Evolutionary conservation across 2,113 vertebrate genomes (phyloP), one percentile per base, ranked within the genome.

Genomic region (Orcinus orca): DNA sequence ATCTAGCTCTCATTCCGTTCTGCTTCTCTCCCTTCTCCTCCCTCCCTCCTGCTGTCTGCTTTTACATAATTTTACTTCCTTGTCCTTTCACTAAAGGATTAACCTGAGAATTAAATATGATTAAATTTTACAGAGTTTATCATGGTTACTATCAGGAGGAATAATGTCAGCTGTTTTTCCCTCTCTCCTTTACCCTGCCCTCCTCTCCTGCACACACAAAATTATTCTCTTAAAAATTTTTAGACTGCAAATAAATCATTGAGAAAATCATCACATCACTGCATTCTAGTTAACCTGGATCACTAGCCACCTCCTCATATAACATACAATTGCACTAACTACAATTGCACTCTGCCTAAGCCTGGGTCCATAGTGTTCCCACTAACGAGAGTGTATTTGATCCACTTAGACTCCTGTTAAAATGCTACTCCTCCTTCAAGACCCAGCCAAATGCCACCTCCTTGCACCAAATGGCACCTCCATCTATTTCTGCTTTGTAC

Each of bases 31-130:
- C 13, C 11, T 90, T 23, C 20, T 77, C 58, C 31, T 82, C 29
- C 38, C 29, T 80, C 31, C 21, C 4, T 65, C 26, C 36, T 63
- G 15, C 1, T 80, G 23, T 62, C 33, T 80, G 53, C n/a, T 58
- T 80, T 80, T 58, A 58, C 13, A 18, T 47, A n/a, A 31, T 76
- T 77, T 85, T 83, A 31, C 4, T 77, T 76, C 92, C 83, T 84
- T 76, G 31, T 90, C 44, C 7, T 90, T 93, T 93, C 41, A 74
- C 63, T 70, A 41, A 90, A 96, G 68, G 13, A 95, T 82, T 90
- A 77, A 67, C 26, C 6, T 47, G 31, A 84, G 41, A 96, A 84
- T 97, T 91, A 93, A 93, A 79, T 83, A 60, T 70, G 23, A 92
- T 65, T 55, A 65, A 77, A 53, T 76, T 63, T 74, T 70, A 26